These are phyloP conservation scores for Drosophila maculinotata DNA, from an alignment of 2,888 invertebrate species.

Conservation along the genomic window DNA sequence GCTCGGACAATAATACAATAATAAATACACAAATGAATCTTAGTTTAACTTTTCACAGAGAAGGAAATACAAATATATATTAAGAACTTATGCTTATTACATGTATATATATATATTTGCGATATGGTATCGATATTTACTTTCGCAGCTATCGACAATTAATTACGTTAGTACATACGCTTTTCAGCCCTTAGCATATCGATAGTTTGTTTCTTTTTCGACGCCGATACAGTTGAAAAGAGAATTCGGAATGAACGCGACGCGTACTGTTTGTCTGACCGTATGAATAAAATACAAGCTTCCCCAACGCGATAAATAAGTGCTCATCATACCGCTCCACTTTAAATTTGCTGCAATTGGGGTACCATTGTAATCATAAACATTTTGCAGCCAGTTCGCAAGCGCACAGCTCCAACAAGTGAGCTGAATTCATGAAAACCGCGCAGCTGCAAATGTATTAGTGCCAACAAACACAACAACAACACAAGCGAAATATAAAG, in stretches of 20 bases:
- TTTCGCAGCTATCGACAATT: constrained; percentile 3
- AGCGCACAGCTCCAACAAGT: constrained; percentile 38
- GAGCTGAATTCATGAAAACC: constrained; percentile 33
- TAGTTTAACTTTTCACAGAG: no score
- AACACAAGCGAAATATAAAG: constrained; percentile 14
- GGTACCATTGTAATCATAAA: constrained; percentile 10
- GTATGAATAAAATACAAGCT: constrained; percentile 16
- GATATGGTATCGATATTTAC: neutral
- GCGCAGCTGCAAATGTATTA: constrained; percentile 55
- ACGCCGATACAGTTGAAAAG: constrained; percentile 40
- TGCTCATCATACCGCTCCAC: constrained; percentile 1
- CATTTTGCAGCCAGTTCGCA: constrained; percentile 9
- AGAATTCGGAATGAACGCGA: constrained; percentile 52
- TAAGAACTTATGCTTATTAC: no score
- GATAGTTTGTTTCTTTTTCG: constrained; percentile 12
- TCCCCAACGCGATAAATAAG: constrained; percentile 19
- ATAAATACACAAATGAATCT: no score
- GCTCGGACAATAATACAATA: no score
- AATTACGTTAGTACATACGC: neutral
- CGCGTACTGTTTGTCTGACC: constrained; percentile 30
- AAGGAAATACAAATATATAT: no score
- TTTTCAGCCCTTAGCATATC: constrained; percentile 14
- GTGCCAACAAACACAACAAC: constrained; percentile 15
- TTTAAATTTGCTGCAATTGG: neutral
- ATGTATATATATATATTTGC: neutral